Evolutionary conservation across 2,113 vertebrate species (phyloP), one percentile per base, ranked within the genome.

Genomic region (Pluvialis apricaria): DNA sequence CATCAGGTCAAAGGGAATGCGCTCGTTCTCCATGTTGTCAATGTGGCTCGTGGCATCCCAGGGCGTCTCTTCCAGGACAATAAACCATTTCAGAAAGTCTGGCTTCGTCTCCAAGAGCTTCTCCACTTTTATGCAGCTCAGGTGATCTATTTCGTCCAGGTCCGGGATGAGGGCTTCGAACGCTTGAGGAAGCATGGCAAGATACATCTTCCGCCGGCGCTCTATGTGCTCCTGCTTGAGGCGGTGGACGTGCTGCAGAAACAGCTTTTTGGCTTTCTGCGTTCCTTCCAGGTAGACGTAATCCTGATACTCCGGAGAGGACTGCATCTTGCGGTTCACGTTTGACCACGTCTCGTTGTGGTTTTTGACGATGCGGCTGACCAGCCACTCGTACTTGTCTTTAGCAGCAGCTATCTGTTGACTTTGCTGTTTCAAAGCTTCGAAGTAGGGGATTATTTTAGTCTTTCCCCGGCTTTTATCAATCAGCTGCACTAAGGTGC

Each of bases 171-270:
- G 98, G 16, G 98, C 97, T 64, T 98, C 98, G 7, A 99, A 97
- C 2, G 99, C 99, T 29, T 99, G 98, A 0, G 99, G 99, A 29
- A 99, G 98, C 70, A 97, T 93, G 36, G 98, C 97, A 17, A 99
- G 97, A 94, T 99, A 99, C 25, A 96, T 47, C 95, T 96, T 99
- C 49, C 99, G 97, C 9, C 99, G 97, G 34, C 98, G 99, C 81
- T 99, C 99, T n/a, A 99, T 98, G 91, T 99, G 99, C 55, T 99
- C 99, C 49, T 99, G 99, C 95, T 99, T 99, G 42, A 99, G 99
- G 92, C 99, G 98, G 62, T 99, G 98, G 45, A 99, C 97, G 82
- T 99, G 99, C 88, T 99, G 99, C 76, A 98, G 98, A 91, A 99
- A 99, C 1, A 99, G 98, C 93, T 99, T 99, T 96, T 99, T 99